Base-by-base conservation (phyloP, 2,888 invertebrate genomes). In the Ochropleura leucogaster region DNA sequence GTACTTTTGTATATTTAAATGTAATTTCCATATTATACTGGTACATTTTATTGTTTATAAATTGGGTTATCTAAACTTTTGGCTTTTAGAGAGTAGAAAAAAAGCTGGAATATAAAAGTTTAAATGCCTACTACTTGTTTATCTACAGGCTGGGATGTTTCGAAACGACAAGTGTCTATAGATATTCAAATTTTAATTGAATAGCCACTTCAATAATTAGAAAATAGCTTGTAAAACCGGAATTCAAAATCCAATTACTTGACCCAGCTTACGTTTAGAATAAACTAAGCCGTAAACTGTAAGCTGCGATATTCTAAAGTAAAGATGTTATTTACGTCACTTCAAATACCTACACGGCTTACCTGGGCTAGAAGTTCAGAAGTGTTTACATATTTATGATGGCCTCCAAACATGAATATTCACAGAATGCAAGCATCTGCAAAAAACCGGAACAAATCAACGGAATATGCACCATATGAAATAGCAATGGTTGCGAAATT, bases 401-500 rank as follows among this genome's bases (percentile, higher is more conserved):
- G 49, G 72, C 76, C 42, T 53, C 59, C 42, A 49, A 75, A 69
- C 62, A 84, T 82, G 77, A 85, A 87, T 85, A 84, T 85, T 82
- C 84, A 78, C 60, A 79, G 71, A 53, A 46, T 76, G 76, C 78
- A 85, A 80, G 78, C 84, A 79, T 78, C 68, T 76, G 82, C 77
- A 86, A 89, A 86, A 87, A 86, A 79, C 68, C 71, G 78, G 74
- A 89, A 87, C 84, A 89, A 90, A 90, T 86, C 86, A 88, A 89
- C 80, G 87, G 84, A 86, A 86, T 88, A 87, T 90, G 89, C 88
- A 87, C 83, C 88, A 87, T 88, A 91, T 90, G 88, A 88, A 92
- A 91, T 83, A 84, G 88, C 89, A 88, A 89, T 90, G 86, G 76
- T 83, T 80, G 85, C 77, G 80, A 91, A 90, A 93, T 92, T 90